Evolutionary conservation across 2,888 invertebrate species (phyloP).

Genomic region (Spisula subtruncata): DNA sequence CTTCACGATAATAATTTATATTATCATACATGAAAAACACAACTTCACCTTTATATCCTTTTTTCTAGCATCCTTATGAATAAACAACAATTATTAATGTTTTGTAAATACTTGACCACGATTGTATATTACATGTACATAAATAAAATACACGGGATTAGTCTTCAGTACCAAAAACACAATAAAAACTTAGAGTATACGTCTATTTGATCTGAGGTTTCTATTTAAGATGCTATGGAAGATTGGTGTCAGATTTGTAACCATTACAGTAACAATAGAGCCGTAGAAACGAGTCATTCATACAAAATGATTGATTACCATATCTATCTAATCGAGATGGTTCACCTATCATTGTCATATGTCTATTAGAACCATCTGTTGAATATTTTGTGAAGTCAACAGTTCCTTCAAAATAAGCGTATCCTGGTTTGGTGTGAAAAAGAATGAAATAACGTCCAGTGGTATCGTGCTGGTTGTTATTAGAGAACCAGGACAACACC

Average conservation of each 20-base stretch:
- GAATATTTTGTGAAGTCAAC: slow-evolving; percentile 35
- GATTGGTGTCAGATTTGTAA: neutral
- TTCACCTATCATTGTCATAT: slow-evolving; percentile 51
- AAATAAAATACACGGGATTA: too few species aligned
- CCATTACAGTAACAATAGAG: slow-evolving; percentile 51
- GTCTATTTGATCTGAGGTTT: too few species aligned
- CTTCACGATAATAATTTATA: too few species aligned
- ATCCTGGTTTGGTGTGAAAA: slow-evolving; percentile 44
- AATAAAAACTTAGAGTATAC: too few species aligned
- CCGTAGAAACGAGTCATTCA: slow-evolving; percentile 33
- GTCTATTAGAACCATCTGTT: neutral
- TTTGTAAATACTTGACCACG: too few species aligned
- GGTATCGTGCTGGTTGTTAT: neutral
- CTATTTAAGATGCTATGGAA: neutral
- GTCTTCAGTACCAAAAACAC: too few species aligned
- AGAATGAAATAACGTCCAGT: slow-evolving; percentile 51
- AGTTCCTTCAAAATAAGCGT: slow-evolving; percentile 49
- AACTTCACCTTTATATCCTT: too few species aligned
- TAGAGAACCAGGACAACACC: neutral
- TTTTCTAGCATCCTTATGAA: too few species aligned
- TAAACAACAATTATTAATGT: too few species aligned
- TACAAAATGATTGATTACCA: slow-evolving; percentile 58
- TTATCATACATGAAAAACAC: too few species aligned
- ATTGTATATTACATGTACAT: too few species aligned
- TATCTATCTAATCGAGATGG: slow-evolving; percentile 52